These are phyloP conservation scores for Drosophila busckii DNA, from an alignment of 1,140 invertebrate species.

Conservation along the genomic window DNA sequence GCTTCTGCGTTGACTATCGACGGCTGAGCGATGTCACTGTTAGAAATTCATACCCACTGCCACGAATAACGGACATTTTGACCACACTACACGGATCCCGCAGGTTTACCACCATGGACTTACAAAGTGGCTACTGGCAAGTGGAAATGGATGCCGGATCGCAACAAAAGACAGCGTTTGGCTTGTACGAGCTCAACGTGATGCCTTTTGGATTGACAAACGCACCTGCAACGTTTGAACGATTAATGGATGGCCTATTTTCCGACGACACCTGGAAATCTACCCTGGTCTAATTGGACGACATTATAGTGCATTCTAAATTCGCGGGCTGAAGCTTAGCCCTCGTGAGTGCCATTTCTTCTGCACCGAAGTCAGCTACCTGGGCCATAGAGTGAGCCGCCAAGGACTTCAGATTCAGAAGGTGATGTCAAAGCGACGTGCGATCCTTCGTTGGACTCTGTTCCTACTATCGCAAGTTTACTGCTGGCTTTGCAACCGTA, in stretches of 20 bases:
- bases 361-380: background rate
- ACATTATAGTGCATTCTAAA: conserved; percentile 8
- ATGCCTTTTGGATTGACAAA: conserved; percentile 17
- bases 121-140: conserved; percentile 15
- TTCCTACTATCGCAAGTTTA: conserved; percentile 11
- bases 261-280: background rate
- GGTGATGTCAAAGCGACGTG: conserved; percentile 2
- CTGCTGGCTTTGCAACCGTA: background rate
- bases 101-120: conserved; percentile 8
- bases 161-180: conserved; percentile 3
- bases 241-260: conserved; percentile 6
- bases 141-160: conserved; percentile 1
- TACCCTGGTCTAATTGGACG: conserved; percentile 7
- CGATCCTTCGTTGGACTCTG: conserved; percentile 3
- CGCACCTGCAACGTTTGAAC: conserved; percentile 1
- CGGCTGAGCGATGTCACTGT: conserved; percentile 66
- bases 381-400: conserved; percentile 1
- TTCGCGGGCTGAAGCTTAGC: background rate
- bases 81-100: background rate
- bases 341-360: conserved; percentile 3
- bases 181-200: conserved; percentile 6
- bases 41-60: conserved; percentile 79
- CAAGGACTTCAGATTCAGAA: background rate
- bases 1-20: no score
- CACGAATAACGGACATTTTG: conserved; percentile 74